These are phyloP conservation scores for Amphimallon solstitiale DNA, from an alignment of 2,888 invertebrate species.

Conservation along the genomic window DNA sequence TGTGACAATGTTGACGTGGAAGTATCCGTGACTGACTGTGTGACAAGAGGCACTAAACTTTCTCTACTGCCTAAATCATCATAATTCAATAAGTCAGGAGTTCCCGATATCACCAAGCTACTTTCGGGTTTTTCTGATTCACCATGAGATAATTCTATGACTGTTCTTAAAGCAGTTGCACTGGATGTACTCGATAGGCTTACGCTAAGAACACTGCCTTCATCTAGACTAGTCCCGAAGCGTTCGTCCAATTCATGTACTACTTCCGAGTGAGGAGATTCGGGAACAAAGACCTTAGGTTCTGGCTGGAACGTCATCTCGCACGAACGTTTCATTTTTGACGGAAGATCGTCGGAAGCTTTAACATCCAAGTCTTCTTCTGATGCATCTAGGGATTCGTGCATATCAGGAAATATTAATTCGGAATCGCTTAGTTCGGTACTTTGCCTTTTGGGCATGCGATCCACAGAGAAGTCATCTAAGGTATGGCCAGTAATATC, in stretches of 20 bases:
- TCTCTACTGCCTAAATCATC: conserved; percentile 59
- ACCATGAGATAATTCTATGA: conserved; percentile 62
- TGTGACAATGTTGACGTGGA: conserved; percentile 60
- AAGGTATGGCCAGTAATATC: conserved; percentile 73
- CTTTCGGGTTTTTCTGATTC: conserved; percentile 63
- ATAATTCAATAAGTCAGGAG: conserved; percentile 63
- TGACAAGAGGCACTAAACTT: conserved; percentile 51
- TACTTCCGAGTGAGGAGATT: conserved; percentile 66
- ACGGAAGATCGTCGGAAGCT: conserved; percentile 67
- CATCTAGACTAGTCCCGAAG: conserved; percentile 69
- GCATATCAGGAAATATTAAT: conserved; percentile 49
- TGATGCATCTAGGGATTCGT: conserved; percentile 68
- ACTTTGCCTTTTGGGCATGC: conserved; percentile 51
- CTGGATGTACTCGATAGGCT: conserved; percentile 71
- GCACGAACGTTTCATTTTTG: conserved; percentile 86
- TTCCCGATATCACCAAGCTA: conserved; percentile 62
- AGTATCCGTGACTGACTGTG: conserved; percentile 53
- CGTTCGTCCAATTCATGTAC: conserved; percentile 65
- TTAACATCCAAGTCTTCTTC: conserved; percentile 66
- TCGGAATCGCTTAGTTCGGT: conserved; percentile 57
- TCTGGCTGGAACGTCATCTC: conserved; percentile 89
- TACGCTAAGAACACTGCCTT: conserved; percentile 68
- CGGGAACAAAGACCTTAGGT: conserved; percentile 60
- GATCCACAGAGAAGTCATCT: conserved; percentile 58
- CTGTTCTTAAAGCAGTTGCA: conserved; percentile 60